Base-by-base conservation (phyloP, 1,140 invertebrate species). In the Choristoneura fumiferana region DNA sequence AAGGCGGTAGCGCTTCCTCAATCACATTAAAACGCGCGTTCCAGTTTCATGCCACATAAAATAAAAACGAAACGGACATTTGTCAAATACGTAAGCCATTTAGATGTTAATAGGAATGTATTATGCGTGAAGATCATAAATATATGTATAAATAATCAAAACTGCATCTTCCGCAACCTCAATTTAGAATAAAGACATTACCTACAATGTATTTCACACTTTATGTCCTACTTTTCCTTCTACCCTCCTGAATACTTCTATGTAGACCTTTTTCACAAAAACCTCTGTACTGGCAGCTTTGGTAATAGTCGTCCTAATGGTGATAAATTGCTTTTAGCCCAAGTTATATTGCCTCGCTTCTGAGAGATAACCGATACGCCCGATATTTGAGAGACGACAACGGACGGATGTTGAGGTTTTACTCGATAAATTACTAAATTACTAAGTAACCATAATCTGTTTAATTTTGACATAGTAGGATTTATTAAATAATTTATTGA, bases 181-280 rank as follows among this genome's bases (percentile, higher is more conserved):
- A 29, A 0, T 49, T 45, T 40, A 15, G 15, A 40, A 45, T 14
- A 22, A 45, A 15, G 9, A 22, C 40, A 10, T 8, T 22, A 29
- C 22, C 22, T 29, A 10, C 43, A 49, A 29, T 45, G 10, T 40
- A n/a, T n/a, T n/a, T n/a, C n/a, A n/a, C n/a, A 45, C n/a, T 17
- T 29, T 15, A 33, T 49, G 18, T n/a, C 43, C 43, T 13, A 33
- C 43, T 33, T 49, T 29, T 43, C 40, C n/a, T 43, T 18, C 9
- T 15, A 4, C n/a, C n/a, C n/a, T n/a, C 22, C 22, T 29, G 2
- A 6, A 49, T 9, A n/a, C 22, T 33, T n/a, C 12, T 13, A 22
- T 49, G 22, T 49, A 29, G 43, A 49, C 43, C 43, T 33, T 49
- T 49, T 33, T 49, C 43, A 33, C 43, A 49, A 45, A 45, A 45